Percentiles rank a stretch among this genome's conserved stretches.
Conservation (phyloP, 30 jellyfish, hydroid and myxozoan species). For the Pelagia noctiluca region DNA sequence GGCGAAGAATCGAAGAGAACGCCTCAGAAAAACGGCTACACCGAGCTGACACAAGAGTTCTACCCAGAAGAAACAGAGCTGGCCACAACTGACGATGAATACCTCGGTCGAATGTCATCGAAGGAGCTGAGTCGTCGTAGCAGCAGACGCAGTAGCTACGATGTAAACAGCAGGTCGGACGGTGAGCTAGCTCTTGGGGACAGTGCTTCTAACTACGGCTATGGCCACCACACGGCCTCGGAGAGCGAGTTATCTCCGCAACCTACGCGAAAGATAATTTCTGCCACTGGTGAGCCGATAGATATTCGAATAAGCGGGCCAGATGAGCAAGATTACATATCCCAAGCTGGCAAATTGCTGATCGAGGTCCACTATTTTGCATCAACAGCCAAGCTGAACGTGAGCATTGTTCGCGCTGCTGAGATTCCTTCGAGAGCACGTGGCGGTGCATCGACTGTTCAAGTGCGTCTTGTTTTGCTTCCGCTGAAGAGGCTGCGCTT, state of each 20-base stretch:
- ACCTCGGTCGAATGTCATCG: slow-evolving; percentile 78
- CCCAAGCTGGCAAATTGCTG: slow-evolving; percentile 83
- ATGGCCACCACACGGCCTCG: slow-evolving; percentile 80
- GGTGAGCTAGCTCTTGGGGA: slow-evolving; percentile 90
- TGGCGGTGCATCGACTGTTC: slow-evolving; percentile 96
- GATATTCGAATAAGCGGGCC: slow-evolving; percentile 84
- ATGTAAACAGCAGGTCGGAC: slow-evolving; percentile 84
- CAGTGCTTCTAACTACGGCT: slow-evolving; percentile 88
- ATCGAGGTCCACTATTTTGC: slow-evolving; percentile 83
- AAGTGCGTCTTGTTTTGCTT: slow-evolving; percentile 88
- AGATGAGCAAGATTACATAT: slow-evolving; percentile 78
- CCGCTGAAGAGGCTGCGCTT: slow-evolving; percentile 81
- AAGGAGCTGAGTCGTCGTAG: slow-evolving; percentile 90
- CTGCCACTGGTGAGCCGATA: slow-evolving; percentile 75
- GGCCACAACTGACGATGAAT: slow-evolving; percentile 91
- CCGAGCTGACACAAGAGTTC: slow-evolving; percentile 83
- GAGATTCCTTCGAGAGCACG: slow-evolving; percentile 96
- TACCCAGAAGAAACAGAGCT: slow-evolving; percentile 88
- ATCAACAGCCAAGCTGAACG: slow-evolving; percentile 74
- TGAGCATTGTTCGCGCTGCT: slow-evolving; percentile 84
- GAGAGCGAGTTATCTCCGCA: slow-evolving; percentile 81
- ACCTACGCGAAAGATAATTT: slow-evolving; percentile 59
- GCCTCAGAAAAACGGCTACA: slow-evolving; percentile 88
- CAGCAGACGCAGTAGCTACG: slow-evolving; percentile 92
- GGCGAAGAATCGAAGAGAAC: slow-evolving; percentile 77